These are phyloP conservation scores for Polyergus mexicanus DNA, from an alignment of 1,140 invertebrate genomes.

Conservation along the genomic window DNA sequence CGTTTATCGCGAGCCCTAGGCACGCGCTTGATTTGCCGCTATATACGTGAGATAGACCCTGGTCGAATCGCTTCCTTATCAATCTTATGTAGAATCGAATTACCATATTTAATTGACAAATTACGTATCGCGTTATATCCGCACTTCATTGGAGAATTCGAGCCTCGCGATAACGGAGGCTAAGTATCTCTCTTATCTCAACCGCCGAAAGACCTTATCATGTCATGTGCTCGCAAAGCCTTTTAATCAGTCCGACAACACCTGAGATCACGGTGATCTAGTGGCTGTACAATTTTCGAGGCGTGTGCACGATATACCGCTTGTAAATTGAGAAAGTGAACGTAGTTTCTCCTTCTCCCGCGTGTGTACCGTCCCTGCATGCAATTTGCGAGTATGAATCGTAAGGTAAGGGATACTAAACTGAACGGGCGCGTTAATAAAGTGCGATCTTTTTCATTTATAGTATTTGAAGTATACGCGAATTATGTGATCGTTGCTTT, in stretches of 20 bases:
- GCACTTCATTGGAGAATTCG: slow-evolving; percentile 5
- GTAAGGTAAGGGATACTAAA: slow-evolving; percentile 46
- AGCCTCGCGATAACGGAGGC: slow-evolving; percentile 1
- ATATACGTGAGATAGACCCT: slow-evolving; percentile 21
- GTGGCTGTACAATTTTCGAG: slow-evolving; percentile 44
- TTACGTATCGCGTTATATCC: background rate
- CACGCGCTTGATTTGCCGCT: background rate
- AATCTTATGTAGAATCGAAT: slow-evolving; percentile 3
- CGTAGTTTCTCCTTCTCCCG: background rate
- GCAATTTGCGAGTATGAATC: slow-evolving; percentile 43
- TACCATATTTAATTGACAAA: background rate
- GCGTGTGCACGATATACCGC: slow-evolving; percentile 47
- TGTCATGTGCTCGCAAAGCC: background rate
- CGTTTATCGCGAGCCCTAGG: background rate
- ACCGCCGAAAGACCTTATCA: slow-evolving; percentile 42
- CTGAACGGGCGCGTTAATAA: slow-evolving; percentile 10
- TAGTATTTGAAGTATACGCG: slow-evolving; percentile 26
- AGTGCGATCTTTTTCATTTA: slow-evolving; percentile 30
- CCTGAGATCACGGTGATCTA: slow-evolving; percentile 55
- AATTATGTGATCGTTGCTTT: slow-evolving; percentile 17
- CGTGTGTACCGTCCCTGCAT: slow-evolving; percentile 35
- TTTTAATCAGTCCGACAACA: slow-evolving; percentile 41
- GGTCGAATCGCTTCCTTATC: slow-evolving; percentile 18
- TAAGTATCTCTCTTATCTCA: slow-evolving; percentile 48
- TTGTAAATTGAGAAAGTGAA: slow-evolving; percentile 49